Evolutionary conservation across 2,113 vertebrate species (phyloP).

Genomic region (Excalfactoria chinensis): DNA sequence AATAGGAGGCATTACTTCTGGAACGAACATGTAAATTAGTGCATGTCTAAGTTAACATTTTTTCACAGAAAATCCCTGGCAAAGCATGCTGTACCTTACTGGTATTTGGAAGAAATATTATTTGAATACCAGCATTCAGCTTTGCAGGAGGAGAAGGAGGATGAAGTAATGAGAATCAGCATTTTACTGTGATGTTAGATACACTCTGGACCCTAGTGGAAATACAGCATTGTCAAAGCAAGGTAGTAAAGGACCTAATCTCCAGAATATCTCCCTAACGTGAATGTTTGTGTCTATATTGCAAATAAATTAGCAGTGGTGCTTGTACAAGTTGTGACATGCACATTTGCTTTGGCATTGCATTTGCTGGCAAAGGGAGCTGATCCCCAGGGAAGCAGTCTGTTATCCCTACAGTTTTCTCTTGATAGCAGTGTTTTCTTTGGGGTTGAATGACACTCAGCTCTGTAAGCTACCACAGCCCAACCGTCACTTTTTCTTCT

Average conservation of each 20-base stretch:
- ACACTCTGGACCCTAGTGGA: neutral
- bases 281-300: neutral
- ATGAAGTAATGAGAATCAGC: neutral
- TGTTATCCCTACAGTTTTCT: neutral
- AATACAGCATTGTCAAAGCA: neutral
- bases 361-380: neutral
- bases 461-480: neutral
- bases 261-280: neutral
- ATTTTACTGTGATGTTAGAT: neutral
- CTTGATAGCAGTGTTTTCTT: neutral
- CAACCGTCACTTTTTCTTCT: neutral
- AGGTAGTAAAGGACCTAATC: neutral
- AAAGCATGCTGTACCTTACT: neutral
- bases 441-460: neutral
- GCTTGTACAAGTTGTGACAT: neutral
- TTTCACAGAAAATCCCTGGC: neutral
- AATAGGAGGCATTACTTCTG: too few relatives aligned
- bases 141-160: neutral
- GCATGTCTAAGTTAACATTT: neutral
- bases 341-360: neutral
- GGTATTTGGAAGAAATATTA: neutral
- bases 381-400: neutral
- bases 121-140: neutral
- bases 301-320: neutral
- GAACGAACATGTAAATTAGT: too few relatives aligned